Evolutionary conservation across 2,888 invertebrate species (phyloP), one percentile per base, ranked within the genome.

Genomic region (Drosophila cognata): DNA sequence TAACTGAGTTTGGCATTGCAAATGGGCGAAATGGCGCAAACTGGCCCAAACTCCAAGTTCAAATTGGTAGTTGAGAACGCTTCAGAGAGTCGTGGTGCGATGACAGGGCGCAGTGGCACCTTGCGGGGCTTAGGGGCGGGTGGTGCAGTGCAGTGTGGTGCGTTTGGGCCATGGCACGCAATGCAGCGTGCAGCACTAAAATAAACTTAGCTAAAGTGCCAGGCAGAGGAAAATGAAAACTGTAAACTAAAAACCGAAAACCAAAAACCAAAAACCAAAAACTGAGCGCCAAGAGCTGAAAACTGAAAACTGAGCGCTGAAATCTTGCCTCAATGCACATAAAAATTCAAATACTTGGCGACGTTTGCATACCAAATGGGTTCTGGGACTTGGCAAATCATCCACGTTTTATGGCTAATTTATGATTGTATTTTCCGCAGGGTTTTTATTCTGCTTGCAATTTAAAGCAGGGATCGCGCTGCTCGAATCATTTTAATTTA

Each of bases 271-370:
- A 29, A 71, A 70, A 59, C 59, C 38, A 64, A 57, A 61, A 74
- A 57, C 67, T 50, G 65, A 60, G 56, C 43, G 35, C 38, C 41
- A 64, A 43, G 52, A 74, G 59, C 70, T 58, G 63, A 69, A 35
- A 71, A 29, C 71, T 53, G 59, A 61, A 60, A 53, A 57, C 55
- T 51, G 58, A 56, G 58, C 55, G 58, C 68, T 50, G 64, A 67
- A 75, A 77, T 80, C 74, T 82, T 81, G 86, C 65, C 78, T 61
- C 78, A 70, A 75, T 79, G 84, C 79, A 76, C 89, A 84, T 77
- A 75, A 77, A 90, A 87, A 90, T 87, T 88, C 81, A 86, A 87
- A 87, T 86, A 80, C 70, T 88, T 81, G 71, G 74, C 81, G 73
- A 64, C 64, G 84, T 72, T 69, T 66, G 88, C 86, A 82, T 85